A percentile compares a stretch with the other conserved stretches of the same genome.
Evolutionary conservation across 2,888 invertebrate species (phyloP).

Genomic region (Ormyrus pomaceus): DNA sequence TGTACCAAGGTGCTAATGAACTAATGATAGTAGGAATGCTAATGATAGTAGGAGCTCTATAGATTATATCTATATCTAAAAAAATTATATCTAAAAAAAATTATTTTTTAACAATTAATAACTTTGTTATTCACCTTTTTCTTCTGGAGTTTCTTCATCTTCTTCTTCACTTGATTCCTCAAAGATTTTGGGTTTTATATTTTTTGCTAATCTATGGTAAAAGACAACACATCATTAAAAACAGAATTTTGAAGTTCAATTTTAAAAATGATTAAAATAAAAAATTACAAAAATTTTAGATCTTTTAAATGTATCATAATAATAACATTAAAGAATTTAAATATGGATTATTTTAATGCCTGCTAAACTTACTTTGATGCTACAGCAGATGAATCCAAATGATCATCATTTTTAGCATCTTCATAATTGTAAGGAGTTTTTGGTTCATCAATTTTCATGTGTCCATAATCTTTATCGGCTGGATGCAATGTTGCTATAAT

Average conservation of each 20-base stretch:
- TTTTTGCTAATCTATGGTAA: conserved; percentile 72
- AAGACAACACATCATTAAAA: not conserved
- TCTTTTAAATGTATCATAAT: conserved; percentile 1
- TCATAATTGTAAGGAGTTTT: conserved; percentile 92
- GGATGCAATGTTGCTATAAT: conserved; percentile 99
- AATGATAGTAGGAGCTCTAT: too few relatives aligned
- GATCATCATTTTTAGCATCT: conserved; percentile 78
- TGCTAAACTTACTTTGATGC: conserved; percentile 83
- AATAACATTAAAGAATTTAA: not conserved
- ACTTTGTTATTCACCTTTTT: conserved; percentile 70
- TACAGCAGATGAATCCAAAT: conserved; percentile 82
- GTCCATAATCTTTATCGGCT: conserved; percentile 98
- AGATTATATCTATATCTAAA: not conserved
- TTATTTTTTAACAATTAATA: not conserved
- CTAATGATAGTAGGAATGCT: too few relatives aligned
- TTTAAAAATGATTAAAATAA: not conserved
- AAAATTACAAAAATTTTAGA: not conserved
- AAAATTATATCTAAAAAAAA: not conserved
- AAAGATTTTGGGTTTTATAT: conserved; percentile 76
- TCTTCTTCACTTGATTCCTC: conserved; percentile 74
- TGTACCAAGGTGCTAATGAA: too few relatives aligned
- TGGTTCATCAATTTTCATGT: conserved; percentile 99
- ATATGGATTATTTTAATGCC: too few relatives aligned
- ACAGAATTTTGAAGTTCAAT: conserved; percentile 1
- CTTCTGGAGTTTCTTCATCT: conserved; percentile 77